phyloP scores from a whole-genome alignment of 30 jellyfish, hydroid and myxozoan genomes.

The Aurelia aurita complex sp. Pacific region DNA sequence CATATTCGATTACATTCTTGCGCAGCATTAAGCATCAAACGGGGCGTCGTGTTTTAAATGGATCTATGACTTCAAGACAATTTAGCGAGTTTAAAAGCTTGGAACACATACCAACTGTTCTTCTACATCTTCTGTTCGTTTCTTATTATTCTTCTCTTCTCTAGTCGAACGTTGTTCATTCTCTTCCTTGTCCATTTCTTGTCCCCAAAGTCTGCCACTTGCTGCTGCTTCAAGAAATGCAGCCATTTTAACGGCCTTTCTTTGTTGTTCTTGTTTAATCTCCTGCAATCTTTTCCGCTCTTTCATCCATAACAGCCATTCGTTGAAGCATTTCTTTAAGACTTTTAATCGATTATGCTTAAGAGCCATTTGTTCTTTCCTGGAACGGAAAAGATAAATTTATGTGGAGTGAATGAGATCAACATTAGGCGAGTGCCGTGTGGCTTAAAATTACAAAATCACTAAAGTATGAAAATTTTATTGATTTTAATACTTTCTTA shows the following conservation, averaged over 20 bases:
- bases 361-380: conserved; percentile 90
- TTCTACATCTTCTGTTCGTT: conserved; percentile 4
- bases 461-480: no score
- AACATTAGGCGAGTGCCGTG: no score
- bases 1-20: no score
- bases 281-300: conserved; percentile 46
- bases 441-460: no score
- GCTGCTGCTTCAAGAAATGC: conserved; percentile 88
- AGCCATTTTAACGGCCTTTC: conserved; percentile 82
- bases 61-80: no score
- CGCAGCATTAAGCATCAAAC: no score
- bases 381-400: conserved; percentile 9
- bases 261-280: conserved; percentile 62
- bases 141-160: background rate
- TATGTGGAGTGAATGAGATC: background rate
- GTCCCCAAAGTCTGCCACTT: conserved; percentile 46
- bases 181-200: background rate
- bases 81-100: no score
- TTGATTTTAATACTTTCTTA: no score
- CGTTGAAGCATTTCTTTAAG: conserved; percentile 44
- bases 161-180: background rate
- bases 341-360: conserved; percentile 46
- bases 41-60: no score
- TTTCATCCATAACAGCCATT: conserved; percentile 73
- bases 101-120: conserved; percentile 9